Percentiles rank a stretch among this genome's conserved stretches.
Conservation (phyloP, 2,888 invertebrate species). For the Lasioglossum pauxillum region DNA sequence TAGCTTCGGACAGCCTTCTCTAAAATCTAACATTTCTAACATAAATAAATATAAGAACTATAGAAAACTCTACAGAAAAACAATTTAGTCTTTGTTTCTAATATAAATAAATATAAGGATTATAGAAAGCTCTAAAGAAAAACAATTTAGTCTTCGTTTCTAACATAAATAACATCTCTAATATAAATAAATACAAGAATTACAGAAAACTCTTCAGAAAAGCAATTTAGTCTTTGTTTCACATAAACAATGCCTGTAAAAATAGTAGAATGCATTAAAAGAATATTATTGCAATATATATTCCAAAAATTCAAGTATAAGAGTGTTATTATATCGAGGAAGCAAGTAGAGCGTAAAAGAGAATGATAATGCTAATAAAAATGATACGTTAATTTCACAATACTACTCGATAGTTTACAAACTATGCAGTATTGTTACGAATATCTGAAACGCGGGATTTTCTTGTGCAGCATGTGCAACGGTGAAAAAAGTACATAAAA, state of each 20-base stretch:
- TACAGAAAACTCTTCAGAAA: neutral
- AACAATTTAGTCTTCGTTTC: neutral
- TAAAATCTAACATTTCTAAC: neutral
- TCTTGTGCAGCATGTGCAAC: neutral
- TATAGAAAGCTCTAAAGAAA: neutral
- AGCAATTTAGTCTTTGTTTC: neutral
- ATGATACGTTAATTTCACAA: slow-evolving; percentile 27
- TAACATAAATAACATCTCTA: neutral
- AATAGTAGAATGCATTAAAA: neutral
- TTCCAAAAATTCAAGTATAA: neutral
- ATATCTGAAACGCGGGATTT: neutral
- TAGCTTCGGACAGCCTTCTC: neutral
- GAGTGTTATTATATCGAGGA: neutral
- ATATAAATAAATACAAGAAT: neutral
- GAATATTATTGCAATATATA: neutral
- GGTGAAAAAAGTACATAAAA: neutral
- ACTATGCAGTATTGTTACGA: slow-evolving; percentile 1
- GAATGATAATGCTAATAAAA: slow-evolving; percentile 10
- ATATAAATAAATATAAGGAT: neutral
- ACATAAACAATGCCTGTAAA: neutral
- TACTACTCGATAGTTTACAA: slow-evolving; percentile 32
- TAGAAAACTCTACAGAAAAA: neutral
- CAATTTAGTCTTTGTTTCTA: neutral
- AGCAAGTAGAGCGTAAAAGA: neutral
- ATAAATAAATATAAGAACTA: neutral